Base-by-base conservation (phyloP, 2,888 invertebrate genomes). In the Xestia sexstrigata region DNA sequence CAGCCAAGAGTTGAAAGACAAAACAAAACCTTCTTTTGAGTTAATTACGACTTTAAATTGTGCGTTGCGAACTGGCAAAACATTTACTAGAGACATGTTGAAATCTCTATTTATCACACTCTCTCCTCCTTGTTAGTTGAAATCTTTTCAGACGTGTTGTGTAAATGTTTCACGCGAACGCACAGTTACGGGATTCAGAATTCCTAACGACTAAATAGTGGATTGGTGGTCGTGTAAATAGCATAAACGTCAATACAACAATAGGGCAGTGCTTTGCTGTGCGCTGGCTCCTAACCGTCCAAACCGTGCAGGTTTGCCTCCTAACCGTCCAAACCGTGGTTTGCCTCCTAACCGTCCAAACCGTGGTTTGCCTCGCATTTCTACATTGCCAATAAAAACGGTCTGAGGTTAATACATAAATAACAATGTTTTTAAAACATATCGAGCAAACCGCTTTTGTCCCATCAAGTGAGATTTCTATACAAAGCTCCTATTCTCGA, bases 171-270 rank as follows among this genome's bases (percentile, higher is more conserved):
- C 9, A 52, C 23, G 49, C 49, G 49, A 49, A 49, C 20, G 20
- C 20, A 20, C n/a, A 39, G 47, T 17, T 47, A 55, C 8, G 20
- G n/a, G 2, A 26, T 26, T n/a, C 5, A n/a, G 13, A 35, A 35
- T n/a, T n/a, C n/a, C n/a, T n/a, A n/a, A n/a, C n/a, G n/a, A n/a
- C n/a, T n/a, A n/a, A n/a, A n/a, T n/a, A n/a, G n/a, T n/a, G n/a
- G n/a, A n/a, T n/a, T n/a, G n/a, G n/a, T n/a, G n/a, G n/a, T n/a
- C n/a, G n/a, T n/a, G n/a, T n/a, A n/a, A n/a, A n/a, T n/a, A n/a
- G n/a, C 39, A 60, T 79, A 55, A 47, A 70, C 15, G 52, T 79
- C 35, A 8, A 20, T 13, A 63, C 23, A 75, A 58, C 65, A 77
- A 78, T 69, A 63, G 52, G 23, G n/a, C 49, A 63, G 26, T 55